Base-by-base conservation (phyloP, 1,140 invertebrate genomes). In the Propsilocerus akamusi region DNA sequence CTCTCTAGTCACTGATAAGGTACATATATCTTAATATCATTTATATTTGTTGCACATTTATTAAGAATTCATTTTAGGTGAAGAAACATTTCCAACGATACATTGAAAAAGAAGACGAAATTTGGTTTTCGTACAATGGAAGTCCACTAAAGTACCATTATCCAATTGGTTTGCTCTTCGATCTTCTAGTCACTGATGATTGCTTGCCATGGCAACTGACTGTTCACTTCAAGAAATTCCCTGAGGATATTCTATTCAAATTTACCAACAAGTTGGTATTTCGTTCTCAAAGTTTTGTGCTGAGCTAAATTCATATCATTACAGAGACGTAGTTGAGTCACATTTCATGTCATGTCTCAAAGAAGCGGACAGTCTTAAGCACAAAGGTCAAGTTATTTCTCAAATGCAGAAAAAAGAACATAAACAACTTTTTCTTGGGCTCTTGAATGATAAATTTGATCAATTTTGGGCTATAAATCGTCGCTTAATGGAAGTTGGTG, bases 401-500 rank as follows among this genome's bases (percentile, higher is more conserved):
- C 80, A 75, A 53, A 97, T 99, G 94, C 91, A 95, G 59, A 93
- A 93, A 60, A 95, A 95, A 64, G 95, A 99, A 60, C 94, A 97
- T 61, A 92, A 88, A 67, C 91, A 97, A 57, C 69, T 99, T 5
- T 99, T 94, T 93, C 72, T 84, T 32, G 93, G 93, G 23, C 66
- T 99, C 52, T 76, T 85, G 61, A 95, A 97, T 74, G 91, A 97
- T 63, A 97, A 95, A 71, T 99, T 98, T 71, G 94, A 99, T 67
- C 93, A 97, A 66, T 99, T 99, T 68, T 98, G 96, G 95, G 81
- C 87, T 5, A 82, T 98, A 10, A 98, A 98, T 65, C 77, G 87
- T 56, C 83, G 88, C 61, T 67, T 99, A 47, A 98, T 98, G 94
- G 91, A 96, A 65, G 72, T 78, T 7, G 72, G 64, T 52, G 67